phyloP scores from a whole-genome alignment of 2,113 vertebrate genomes.

The Chaenogobius annularis region DNA sequence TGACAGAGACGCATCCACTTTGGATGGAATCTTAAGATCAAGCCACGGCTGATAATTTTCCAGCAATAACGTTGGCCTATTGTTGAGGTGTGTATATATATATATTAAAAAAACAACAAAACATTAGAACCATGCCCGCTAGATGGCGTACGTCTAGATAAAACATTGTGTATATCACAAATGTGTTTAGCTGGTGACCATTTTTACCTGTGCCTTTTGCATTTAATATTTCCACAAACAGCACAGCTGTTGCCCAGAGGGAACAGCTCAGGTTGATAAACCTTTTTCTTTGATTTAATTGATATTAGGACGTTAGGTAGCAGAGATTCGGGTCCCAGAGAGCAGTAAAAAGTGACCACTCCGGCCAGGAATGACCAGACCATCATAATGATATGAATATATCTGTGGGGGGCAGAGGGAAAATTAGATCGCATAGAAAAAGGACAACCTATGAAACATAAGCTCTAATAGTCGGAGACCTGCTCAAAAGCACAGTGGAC shows the following conservation, averaged over 20 bases:
- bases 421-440: neutral
- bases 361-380: constrained; percentile 98
- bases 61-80: constrained; percentile 88
- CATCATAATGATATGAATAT: constrained; percentile 91
- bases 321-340: constrained; percentile 87
- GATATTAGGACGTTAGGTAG: constrained; percentile 88
- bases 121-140: constrained; percentile 11
- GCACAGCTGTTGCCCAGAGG: constrained; percentile 92
- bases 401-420: constrained; percentile 73
- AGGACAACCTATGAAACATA: neutral
- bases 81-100: constrained; percentile 10
- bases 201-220: constrained; percentile 91
- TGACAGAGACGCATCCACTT: constrained; percentile 93
- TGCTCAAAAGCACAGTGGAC: constrained; percentile 86
- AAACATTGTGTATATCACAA: neutral
- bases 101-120: too few species aligned
- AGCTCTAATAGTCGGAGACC: constrained; percentile 59
- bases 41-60: constrained; percentile 98
- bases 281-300: constrained; percentile 90
- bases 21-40: constrained; percentile 90
- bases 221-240: constrained; percentile 94
- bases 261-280: constrained; percentile 89
- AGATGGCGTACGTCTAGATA: constrained; percentile 14
- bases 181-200: neutral
- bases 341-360: constrained; percentile 90